Percentiles rank a stretch among this genome's conserved stretches.
These are phyloP conservation scores for Protomyctophum bolini DNA, from an alignment of 2,113 vertebrate species.

Conservation along the genomic window DNA sequence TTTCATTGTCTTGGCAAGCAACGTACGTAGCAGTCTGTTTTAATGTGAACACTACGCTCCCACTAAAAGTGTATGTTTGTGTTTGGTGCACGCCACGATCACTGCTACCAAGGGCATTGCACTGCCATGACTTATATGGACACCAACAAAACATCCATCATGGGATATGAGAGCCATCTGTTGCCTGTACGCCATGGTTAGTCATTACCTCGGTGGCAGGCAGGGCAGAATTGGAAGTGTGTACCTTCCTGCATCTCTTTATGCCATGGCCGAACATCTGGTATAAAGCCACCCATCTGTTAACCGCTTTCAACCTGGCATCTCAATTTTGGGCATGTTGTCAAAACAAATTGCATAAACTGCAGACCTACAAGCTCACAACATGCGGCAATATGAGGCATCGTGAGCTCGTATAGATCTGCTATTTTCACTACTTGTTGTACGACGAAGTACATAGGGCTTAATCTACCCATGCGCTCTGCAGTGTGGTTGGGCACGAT, in stretches of 20 bases:
- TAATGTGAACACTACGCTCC: slow-evolving; percentile 31
- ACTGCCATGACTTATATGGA: slow-evolving; percentile 1
- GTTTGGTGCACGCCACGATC: slow-evolving; percentile 15
- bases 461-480: slow-evolving; percentile 1
- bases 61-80: slow-evolving; percentile 42
- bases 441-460: no score
- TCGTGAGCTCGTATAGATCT: neutral
- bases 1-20: no score
- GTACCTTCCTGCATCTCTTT: neutral
- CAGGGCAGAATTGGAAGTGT: neutral
- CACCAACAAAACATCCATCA: slow-evolving; percentile 9
- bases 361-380: no score
- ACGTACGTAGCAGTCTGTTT: no score
- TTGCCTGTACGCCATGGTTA: slow-evolving; percentile 23
- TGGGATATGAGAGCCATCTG: slow-evolving; percentile 5
- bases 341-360: no score
- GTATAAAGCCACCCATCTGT: neutral
- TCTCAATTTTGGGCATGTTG: no score
- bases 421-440: no score
- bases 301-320: no score
- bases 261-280: slow-evolving; percentile 27
- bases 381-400: neutral
- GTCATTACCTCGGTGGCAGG: slow-evolving; percentile 5
- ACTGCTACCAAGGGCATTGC: slow-evolving; percentile 22
- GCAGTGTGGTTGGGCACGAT: slow-evolving; percentile 1